Evolutionary conservation across 2,113 vertebrate genomes (phyloP).

Genomic region (Larimichthys crocea): DNA sequence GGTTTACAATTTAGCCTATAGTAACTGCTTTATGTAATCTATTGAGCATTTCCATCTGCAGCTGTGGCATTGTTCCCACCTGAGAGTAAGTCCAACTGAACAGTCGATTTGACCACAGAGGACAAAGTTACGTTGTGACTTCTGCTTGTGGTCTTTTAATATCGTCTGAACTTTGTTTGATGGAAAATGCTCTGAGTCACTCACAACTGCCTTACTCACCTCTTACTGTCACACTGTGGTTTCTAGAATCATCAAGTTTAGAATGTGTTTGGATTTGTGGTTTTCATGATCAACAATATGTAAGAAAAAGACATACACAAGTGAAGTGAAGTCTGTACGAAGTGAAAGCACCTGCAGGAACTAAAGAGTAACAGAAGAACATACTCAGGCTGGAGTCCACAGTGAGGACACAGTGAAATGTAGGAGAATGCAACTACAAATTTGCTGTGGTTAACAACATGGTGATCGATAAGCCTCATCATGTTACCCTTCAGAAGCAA

Average conservation of each 20-base stretch:
- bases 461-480: conserved; percentile 75
- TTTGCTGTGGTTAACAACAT: conserved; percentile 77
- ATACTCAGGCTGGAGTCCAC: conserved; percentile 29
- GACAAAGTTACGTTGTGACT: conserved; percentile 16
- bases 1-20: conserved; percentile 47
- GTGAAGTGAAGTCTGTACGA: conserved; percentile 1
- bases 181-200: conserved; percentile 1
- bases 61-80: conserved; percentile 43
- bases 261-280: neutral
- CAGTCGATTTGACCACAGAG: conserved; percentile 14
- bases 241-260: neutral
- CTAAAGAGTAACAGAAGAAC: conserved; percentile 55
- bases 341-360: conserved; percentile 25
- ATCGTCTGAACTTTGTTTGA: neutral
- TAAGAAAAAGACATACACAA: conserved; percentile 1
- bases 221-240: neutral
- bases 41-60: conserved; percentile 49
- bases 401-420: conserved; percentile 51
- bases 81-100: conserved; percentile 41
- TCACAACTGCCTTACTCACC: neutral
- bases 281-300: neutral
- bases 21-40: conserved; percentile 55
- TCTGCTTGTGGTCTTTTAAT: conserved; percentile 12
- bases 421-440: conserved; percentile 67
- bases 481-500: conserved; percentile 78